Base-by-base conservation (phyloP, 2,888 invertebrate genomes). In the Campopleginae sp. region DNA sequence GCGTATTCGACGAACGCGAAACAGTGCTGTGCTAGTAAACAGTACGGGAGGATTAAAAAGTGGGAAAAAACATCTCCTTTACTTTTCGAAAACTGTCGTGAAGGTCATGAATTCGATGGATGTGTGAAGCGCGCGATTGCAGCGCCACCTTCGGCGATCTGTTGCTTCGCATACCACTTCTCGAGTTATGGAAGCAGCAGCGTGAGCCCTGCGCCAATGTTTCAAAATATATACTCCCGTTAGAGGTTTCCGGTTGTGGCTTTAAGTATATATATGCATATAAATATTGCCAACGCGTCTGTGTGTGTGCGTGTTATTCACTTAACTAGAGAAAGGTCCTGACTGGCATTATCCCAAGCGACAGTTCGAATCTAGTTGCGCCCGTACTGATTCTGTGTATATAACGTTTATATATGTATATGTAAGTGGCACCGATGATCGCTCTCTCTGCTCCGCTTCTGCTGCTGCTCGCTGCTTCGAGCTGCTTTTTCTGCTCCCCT, bases 181-280 rank as follows among this genome's bases (percentile, higher is more conserved):
- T 33, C 5, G 23, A 58, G 19, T 48, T 31, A n/a, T 0, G 23
- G 23, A 63, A 81, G 48, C 10, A 66, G 51, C 38, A 76, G 48
- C 51, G 68, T 54, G 44, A 27, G 46, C 5, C 44, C 87, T 66
- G 66, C 87, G 87, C 87, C 87, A 79, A 84, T 87, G 87, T 44
- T 12, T 17, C 31, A 44, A 31, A n/a, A 27, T 75, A 48, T 68
- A 76, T 70, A 77, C 87, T 85, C 78, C 87, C 82, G 84, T 82
- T 84, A 75, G 82, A 84, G 78, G 85, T 83, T 87, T 87, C 87
- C 87, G 87, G 78, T 86, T 76, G 84, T 68, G 68, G 80, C 48
- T 63, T 33, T 66, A 38, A n/a, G 27, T 44, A 46, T 54, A 38
- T 54, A 38, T 46, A 68, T 19, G 44, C 31, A 27, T 46, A 46